Conservation (phyloP, 2,888 invertebrate species). For the Meliscaeva auricollis region DNA sequence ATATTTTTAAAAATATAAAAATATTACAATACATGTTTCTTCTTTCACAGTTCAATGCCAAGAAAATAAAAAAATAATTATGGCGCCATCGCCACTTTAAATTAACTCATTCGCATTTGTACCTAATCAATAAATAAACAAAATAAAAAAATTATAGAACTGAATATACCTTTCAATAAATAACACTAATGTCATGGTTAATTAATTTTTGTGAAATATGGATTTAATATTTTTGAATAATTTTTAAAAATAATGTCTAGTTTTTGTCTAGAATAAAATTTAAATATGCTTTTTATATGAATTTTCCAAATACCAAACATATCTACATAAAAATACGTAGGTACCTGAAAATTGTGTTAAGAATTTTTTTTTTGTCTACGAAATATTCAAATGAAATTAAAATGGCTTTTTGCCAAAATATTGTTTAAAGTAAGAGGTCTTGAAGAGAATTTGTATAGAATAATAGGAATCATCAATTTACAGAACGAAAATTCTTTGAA, state of each 20-base stretch:
- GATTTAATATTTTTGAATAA: background rate
- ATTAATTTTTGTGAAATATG: constrained; percentile 14
- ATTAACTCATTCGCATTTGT: constrained; percentile 15
- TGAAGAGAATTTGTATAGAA: background rate
- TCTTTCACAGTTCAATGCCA: constrained; percentile 40
- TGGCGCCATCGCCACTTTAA: constrained; percentile 65
- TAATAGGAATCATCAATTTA: constrained; percentile 15
- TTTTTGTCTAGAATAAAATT: constrained; percentile 46
- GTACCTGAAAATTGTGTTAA: constrained; percentile 7
- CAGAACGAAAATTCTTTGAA: constrained; percentile 9
- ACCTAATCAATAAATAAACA: constrained; percentile 38
- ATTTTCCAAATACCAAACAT: background rate
- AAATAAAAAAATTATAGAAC: constrained; percentile 13
- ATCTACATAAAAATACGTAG: too few relatives aligned
- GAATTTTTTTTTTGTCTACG: background rate
- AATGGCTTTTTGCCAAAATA: constrained; percentile 9
- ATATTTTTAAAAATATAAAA: background rate
- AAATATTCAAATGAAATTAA: background rate
- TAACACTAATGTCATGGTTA: background rate
- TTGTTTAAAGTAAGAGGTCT: constrained; percentile 19
- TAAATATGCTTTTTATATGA: constrained; percentile 5
- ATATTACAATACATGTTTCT: background rate
- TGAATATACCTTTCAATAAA: constrained; percentile 1
- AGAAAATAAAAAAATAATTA: constrained; percentile 25
- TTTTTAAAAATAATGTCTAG: constrained; percentile 39